These are phyloP conservation scores for Stegodyphus mimosarum DNA, from an alignment of 1,140 invertebrate genomes.

Conservation along the genomic window DNA sequence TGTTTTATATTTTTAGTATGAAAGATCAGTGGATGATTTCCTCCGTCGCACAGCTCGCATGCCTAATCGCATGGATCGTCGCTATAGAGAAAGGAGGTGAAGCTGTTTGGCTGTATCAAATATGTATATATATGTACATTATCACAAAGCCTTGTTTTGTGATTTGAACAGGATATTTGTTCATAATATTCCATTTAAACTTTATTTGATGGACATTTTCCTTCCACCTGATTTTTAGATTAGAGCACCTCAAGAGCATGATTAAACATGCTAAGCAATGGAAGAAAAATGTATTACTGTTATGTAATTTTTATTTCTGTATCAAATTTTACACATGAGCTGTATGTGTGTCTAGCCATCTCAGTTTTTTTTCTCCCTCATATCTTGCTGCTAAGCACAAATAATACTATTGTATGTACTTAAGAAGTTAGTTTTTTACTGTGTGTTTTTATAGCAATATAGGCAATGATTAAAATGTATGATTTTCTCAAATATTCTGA, in stretches of 20 bases:
- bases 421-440: not conserved
- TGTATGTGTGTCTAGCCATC: too few species aligned
- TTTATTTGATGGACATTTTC: not conserved
- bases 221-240: not conserved
- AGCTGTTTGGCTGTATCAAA: not conserved
- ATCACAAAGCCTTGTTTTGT: not conserved
- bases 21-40: constrained; percentile 91
- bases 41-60: constrained; percentile 81
- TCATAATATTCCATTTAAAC: not conserved
- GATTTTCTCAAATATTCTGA: not conserved
- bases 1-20: constrained; percentile 73
- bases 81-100: constrained; percentile 69
- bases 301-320: too few species aligned
- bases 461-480: not conserved
- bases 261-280: too few species aligned
- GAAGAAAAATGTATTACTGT: too few species aligned
- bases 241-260: too few species aligned
- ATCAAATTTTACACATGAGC: too few species aligned
- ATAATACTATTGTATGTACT: not conserved
- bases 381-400: too few species aligned
- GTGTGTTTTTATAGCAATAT: not conserved
- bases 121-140: not conserved
- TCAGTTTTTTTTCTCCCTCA: too few species aligned
- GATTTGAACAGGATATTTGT: not conserved
- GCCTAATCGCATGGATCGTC: constrained; percentile 70